Conservation (phyloP, 2,113 vertebrate species). For the Cyanoramphus novaezelandiae region DNA sequence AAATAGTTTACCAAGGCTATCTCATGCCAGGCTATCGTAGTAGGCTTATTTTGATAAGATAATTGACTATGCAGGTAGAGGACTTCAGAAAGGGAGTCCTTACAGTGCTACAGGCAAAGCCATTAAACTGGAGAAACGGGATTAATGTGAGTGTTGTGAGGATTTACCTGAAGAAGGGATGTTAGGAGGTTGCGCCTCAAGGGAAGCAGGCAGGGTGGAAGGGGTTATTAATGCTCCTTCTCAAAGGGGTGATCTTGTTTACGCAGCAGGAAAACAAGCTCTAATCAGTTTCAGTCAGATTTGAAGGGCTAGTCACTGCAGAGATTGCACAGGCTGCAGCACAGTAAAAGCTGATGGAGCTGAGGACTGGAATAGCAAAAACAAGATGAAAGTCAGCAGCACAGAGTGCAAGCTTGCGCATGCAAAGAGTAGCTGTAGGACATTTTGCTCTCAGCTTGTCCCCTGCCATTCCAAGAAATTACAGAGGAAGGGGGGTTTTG, state of each 20-base stretch:
- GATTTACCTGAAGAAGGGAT: conserved; percentile 12
- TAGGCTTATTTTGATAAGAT: conserved; percentile 21
- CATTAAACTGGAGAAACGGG: neutral
- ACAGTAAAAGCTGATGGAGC: neutral
- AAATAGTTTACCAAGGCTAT: conserved; percentile 14
- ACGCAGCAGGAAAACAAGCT: neutral
- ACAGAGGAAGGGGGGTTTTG: neutral
- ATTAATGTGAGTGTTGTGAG: neutral
- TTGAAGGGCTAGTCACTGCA: neutral
- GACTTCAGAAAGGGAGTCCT: neutral
- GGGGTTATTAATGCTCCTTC: neutral
- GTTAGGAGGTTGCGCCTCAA: neutral
- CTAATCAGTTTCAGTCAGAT: neutral
- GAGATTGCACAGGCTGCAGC: neutral
- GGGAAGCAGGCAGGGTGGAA: neutral
- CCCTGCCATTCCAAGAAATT: neutral
- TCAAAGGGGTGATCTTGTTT: neutral
- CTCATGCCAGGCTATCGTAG: neutral
- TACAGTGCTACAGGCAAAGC: neutral
- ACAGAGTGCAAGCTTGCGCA: neutral
- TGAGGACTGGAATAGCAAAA: rapidly evolving
- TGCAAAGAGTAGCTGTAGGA: neutral
- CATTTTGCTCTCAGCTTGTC: neutral
- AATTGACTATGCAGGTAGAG: neutral
- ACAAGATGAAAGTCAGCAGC: neutral